Evolutionary conservation across 2,888 invertebrate species (phyloP).

Genomic region (Hipparchia semele): DNA sequence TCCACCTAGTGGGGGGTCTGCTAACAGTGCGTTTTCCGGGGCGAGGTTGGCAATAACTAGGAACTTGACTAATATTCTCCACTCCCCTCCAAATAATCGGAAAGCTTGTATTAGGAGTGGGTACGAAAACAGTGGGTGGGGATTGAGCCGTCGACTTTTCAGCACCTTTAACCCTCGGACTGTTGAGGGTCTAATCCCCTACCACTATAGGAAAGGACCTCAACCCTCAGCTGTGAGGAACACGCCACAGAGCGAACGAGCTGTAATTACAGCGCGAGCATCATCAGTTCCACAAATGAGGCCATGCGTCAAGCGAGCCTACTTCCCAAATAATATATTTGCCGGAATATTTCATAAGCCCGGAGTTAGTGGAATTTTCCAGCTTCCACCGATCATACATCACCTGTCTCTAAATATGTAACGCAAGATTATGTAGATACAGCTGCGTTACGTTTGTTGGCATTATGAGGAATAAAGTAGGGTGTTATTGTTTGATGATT

Average conservation of each 20-base stretch:
- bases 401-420: conserved; percentile 34
- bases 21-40: too few species aligned
- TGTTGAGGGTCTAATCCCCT: too few species aligned
- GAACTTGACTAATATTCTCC: too few species aligned
- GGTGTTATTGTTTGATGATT: conserved; percentile 4
- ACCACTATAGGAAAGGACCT: too few species aligned
- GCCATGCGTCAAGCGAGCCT: conserved; percentile 31
- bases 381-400: conserved; percentile 36
- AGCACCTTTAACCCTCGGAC: too few species aligned
- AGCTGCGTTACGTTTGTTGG: not conserved
- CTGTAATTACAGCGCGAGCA: conserved; percentile 37
- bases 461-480: conserved; percentile 15
- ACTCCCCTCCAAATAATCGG: too few species aligned
- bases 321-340: conserved; percentile 31
- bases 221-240: too few species aligned
- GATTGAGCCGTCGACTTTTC: too few species aligned
- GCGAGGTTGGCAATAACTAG: too few species aligned
- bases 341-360: conserved; percentile 38
- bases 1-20: too few species aligned
- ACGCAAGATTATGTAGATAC: conserved; percentile 22
- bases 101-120: too few species aligned
- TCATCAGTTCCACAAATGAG: conserved; percentile 38
- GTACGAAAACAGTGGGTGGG: too few species aligned
- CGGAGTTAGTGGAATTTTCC: conserved; percentile 35
- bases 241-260: not conserved